These are phyloP conservation scores for Altica lythri DNA, from an alignment of 2,888 invertebrate species.

Conservation along the genomic window DNA sequence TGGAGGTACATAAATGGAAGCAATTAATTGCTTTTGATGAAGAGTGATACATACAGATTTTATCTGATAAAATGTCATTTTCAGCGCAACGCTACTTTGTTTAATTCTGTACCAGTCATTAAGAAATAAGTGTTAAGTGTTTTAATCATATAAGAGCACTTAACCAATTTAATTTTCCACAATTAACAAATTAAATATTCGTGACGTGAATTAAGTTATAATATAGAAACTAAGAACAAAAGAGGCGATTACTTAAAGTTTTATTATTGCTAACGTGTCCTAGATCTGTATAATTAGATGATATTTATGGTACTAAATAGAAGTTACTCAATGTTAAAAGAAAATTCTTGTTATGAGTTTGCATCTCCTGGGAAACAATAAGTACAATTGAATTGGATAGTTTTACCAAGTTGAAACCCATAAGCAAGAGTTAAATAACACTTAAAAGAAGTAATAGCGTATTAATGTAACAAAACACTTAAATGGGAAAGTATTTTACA, in stretches of 20 bases:
- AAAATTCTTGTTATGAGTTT: conserved; percentile 14
- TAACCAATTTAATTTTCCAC: too few species aligned
- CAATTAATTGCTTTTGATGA: too few species aligned
- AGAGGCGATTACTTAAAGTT: conserved; percentile 14
- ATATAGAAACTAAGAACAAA: conserved; percentile 7
- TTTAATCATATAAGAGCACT: too few species aligned
- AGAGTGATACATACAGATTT: too few species aligned
- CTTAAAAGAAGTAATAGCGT: conserved; percentile 3
- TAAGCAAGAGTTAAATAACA: conserved; percentile 11
- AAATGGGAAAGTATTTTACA: conserved; percentile 13
- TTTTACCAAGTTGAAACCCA: conserved; percentile 7
- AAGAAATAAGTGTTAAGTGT: too few species aligned
- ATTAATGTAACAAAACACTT: conserved; percentile 16
- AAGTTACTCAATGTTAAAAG: conserved; percentile 11
- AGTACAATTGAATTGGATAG: conserved; percentile 17
- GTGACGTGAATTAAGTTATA: conserved; percentile 1
- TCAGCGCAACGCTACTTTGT: too few species aligned
- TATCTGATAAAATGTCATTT: too few species aligned
- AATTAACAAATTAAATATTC: conserved; percentile 8
- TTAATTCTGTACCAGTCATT: too few species aligned
- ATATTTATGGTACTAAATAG: conserved; percentile 7
- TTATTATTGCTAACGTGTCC: conserved; percentile 17
- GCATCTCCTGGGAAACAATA: conserved; percentile 15
- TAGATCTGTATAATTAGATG: conserved; percentile 13
- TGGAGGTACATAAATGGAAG: too few species aligned